These are phyloP conservation scores for Gasterosteus nipponicus DNA, from an alignment of 2,113 vertebrate genomes.

Conservation along the genomic window DNA sequence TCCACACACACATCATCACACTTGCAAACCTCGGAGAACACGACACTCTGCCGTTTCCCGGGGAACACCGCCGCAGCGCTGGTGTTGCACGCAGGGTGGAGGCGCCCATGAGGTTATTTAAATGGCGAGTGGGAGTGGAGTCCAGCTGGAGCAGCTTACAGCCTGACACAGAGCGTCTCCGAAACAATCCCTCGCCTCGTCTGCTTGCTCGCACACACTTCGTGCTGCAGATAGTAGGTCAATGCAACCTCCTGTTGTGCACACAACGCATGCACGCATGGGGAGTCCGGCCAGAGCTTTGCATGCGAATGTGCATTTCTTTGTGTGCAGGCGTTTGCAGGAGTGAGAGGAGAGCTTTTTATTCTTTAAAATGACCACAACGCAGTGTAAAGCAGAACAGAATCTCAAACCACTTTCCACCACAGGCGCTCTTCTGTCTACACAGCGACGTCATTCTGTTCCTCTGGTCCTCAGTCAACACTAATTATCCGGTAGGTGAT, in stretches of 20 bases:
- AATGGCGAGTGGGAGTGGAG: constrained; percentile 65
- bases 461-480: constrained; percentile 13
- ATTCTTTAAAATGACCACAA: too few relatives aligned
- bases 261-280: background rate
- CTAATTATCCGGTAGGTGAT: constrained; percentile 27
- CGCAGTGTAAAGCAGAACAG: background rate
- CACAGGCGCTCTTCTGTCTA: background rate
- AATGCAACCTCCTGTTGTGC: constrained; percentile 8
- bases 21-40: background rate
- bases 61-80: constrained; percentile 2
- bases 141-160: constrained; percentile 68
- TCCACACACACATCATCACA: background rate
- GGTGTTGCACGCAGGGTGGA: background rate
- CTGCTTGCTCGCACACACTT: constrained; percentile 25
- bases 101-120: constrained; percentile 71
- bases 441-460: background rate
- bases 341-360: too few relatives aligned
- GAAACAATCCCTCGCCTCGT: constrained; percentile 50
- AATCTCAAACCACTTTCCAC: background rate
- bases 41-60: background rate
- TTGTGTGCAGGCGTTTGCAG: too few relatives aligned
- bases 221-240: constrained; percentile 47
- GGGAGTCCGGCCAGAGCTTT: background rate
- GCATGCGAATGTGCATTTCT: too few relatives aligned
- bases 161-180: constrained; percentile 64